Base-by-base conservation (phyloP, 2,888 invertebrate species). In the Synanthedon formicaeformis region DNA sequence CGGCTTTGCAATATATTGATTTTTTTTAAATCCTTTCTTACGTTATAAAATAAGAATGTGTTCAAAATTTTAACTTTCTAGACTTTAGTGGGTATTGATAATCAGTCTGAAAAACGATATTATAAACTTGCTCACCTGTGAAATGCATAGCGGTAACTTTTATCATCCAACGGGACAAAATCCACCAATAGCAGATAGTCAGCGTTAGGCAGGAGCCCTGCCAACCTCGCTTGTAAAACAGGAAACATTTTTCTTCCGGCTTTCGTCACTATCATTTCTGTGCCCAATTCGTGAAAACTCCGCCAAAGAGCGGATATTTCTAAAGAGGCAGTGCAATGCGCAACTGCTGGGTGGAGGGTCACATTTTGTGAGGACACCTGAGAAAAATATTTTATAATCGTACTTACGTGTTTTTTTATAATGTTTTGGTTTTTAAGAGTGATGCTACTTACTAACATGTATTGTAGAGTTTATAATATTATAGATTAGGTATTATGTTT, bases 191-290 rank as follows among this genome's bases (percentile, higher is more conserved):
- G 88, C 78, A 97, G 92, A 73, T 97, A 98, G 60, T 96, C 95
- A 0, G 95, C 92, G 64, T 91, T 91, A 0, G 96, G 93, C 75
- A 97, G 94, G 61, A 98, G 88, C 0, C 97, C 98, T 56, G 92
- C 94, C 18, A 98, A 89, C 52, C 97, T 91, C 52, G 94, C 93
- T 77, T 94, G 94, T 67, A 98, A 94, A 11, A 97, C 98, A 0
- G 98, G 98, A 82, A 98, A 98, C 98, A 98, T 98, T 57, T 98
- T 89, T 55, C 96, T 89, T 1, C 96, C 96, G 0, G 96, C 97
- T 84, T 98, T 98, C 1, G 98, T 98, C 50, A 98, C 98, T 60
- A 98, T 98, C 98, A 98, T 98, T 88, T 98, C 98, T 0, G 98
- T 98, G 52, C 97, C 97, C 40, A 98, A 90, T 63, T 96, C 95